Conservation (phyloP, 92 coral and sea anemone genomes). For the Phenganax stokvisi region DNA sequence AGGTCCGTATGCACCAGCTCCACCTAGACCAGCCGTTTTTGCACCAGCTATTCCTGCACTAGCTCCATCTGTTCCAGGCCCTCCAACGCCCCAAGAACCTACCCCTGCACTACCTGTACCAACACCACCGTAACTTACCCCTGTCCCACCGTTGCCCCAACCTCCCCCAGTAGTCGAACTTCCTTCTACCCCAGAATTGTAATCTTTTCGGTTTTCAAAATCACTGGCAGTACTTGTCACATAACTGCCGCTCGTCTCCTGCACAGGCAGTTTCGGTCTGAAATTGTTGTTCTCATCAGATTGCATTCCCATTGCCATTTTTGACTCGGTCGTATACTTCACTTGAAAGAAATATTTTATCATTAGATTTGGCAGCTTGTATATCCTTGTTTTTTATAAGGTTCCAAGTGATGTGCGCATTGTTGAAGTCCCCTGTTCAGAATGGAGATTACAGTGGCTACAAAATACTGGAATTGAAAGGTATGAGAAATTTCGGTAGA, state of each 20-base stretch:
- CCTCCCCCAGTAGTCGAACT: constrained; percentile 26
- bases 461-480: background rate
- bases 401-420: too few relatives aligned
- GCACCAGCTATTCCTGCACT: background rate
- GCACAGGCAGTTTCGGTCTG: background rate
- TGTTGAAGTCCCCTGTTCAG: background rate
- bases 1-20: background rate
- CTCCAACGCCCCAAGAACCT: background rate
- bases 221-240: background rate
- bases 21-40: background rate
- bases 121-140: background rate
- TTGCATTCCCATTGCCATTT: background rate
- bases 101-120: background rate
- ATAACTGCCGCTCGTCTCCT: constrained; percentile 12
- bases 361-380: too few relatives aligned
- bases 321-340: constrained; percentile 16
- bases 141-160: constrained; percentile 7
- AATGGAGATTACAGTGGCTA: background rate
- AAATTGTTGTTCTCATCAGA: background rate
- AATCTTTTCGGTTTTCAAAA: background rate
- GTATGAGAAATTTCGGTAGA: too few relatives aligned
- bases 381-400: too few relatives aligned
- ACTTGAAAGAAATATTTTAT: constrained; percentile 8
- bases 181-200: background rate
- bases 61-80: background rate